These are phyloP conservation scores for Python bivittatus DNA, from an alignment of 2,113 vertebrate genomes.

Conservation along the genomic window DNA sequence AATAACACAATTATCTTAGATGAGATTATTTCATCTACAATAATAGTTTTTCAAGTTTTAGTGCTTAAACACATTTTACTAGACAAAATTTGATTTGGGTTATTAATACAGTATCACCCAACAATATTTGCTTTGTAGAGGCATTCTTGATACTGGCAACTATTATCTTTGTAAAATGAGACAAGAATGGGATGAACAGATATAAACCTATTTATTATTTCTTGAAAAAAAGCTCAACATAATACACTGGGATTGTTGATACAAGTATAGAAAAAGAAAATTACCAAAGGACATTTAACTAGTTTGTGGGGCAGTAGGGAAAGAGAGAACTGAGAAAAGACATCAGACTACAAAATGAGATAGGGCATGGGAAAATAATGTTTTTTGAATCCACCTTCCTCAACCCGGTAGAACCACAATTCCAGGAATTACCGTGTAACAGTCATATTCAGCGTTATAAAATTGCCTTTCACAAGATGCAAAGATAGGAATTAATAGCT, in stretches of 20 bases:
- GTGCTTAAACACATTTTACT: neutral
- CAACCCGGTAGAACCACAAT: neutral
- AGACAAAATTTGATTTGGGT: neutral
- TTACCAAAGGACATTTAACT: neutral
- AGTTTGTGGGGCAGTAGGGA: neutral
- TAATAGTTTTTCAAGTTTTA: neutral
- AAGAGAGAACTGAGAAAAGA: neutral
- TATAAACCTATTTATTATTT: neutral
- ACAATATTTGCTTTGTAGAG: neutral
- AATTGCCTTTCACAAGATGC: neutral
- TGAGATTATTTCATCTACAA: neutral
- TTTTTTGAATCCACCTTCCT: neutral
- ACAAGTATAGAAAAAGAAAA: neutral
- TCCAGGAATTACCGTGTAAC: neutral
- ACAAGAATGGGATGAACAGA: neutral
- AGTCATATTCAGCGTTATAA: neutral
- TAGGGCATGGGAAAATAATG: neutral
- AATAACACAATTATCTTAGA: neutral
- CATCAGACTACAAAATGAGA: neutral
- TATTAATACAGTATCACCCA: neutral
- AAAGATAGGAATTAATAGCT: neutral
- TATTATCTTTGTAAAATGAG: neutral
- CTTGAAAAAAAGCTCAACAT: neutral
- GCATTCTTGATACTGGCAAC: neutral
- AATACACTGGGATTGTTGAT: neutral